A percentile compares a stretch with the other conserved stretches of the same genome.
phyloP scores from a whole-genome alignment of 2,113 vertebrate species.

The Glaucidium brasilianum region DNA sequence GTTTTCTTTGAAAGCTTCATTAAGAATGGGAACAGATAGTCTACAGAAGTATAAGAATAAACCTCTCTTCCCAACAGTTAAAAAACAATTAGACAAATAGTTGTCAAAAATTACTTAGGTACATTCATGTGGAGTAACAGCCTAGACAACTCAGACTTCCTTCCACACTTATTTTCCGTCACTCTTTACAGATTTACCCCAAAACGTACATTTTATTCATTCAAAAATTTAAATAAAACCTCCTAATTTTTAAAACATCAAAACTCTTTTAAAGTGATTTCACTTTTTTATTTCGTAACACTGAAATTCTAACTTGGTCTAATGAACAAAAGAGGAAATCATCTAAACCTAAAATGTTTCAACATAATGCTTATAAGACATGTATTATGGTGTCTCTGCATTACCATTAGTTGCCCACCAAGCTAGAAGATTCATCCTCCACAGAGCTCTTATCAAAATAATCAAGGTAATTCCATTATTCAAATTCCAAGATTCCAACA shows the following conservation, averaged over 20 bases:
- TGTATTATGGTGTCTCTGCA: accelerated
- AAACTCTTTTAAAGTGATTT: background rate
- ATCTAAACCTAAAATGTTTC: background rate
- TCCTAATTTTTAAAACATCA: background rate
- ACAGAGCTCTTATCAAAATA: background rate
- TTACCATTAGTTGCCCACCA: background rate
- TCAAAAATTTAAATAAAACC: background rate
- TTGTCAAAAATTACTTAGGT: background rate
- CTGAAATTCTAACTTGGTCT: background rate
- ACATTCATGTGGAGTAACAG: background rate
- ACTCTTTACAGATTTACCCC: background rate
- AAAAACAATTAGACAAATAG: background rate
- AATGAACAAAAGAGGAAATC: background rate
- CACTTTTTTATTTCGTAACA: background rate
- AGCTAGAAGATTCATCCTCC: background rate
- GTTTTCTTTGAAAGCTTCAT: background rate
- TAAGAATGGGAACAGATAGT: background rate
- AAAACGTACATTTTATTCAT: background rate
- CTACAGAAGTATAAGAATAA: background rate
- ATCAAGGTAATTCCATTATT: background rate
- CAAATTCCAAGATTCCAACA: background rate
- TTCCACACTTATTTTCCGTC: background rate
- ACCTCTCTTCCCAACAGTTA: background rate
- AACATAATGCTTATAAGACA: background rate
- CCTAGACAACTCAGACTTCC: background rate